Evolutionary conservation across 2,113 vertebrate species (phyloP), one percentile per base, ranked within the genome.

Genomic region (Silurus meridionalis): DNA sequence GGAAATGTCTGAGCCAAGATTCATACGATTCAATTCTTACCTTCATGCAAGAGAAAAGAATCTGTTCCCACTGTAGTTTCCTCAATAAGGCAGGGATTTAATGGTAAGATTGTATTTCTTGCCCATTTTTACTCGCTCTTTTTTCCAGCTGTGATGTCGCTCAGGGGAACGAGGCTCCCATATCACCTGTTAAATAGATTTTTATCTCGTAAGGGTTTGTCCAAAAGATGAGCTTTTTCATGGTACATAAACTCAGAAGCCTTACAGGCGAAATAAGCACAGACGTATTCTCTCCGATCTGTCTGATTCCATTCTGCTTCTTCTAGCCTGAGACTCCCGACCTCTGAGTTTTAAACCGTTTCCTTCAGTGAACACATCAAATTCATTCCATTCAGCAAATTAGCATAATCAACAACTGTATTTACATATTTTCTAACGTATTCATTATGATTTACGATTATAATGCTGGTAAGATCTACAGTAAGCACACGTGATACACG

Each of bases 101-200:
- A n/a, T 37, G 66, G 83, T 72, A 53, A 25, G 14, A 37, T 58
- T 79, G n/a, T 79, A 79, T 75, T 74, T 82, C 37, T 60, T 81
- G 79, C 66, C 83, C 66, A 82, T 88, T 85, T 17, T 77, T 67
- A 81, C 80, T 84, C 2, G 8, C 52, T 50, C 5, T 28, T 23
- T 10, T 25, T 28, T 8, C 77, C 7, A 86, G 80, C 50, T 78
- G 82, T 60, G 84, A 77, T 84, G 60, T 81, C 58, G 83, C 85
- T 71, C 78, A 69, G 75, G 78, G 88, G 85, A 77, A 81, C 74
- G 57, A 86, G 52, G 79, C 75, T 82, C 75, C 82, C 88, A 67
- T 57, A 46, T 80, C 15, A 80, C 77, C 78, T 86, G 88, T 75
- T 86, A 84, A 86, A 86, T 67, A 82, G 88, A 82, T 89, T 87